phyloP scores from a whole-genome alignment of 2,888 invertebrate genomes.

The Choristoneura rosaceana region DNA sequence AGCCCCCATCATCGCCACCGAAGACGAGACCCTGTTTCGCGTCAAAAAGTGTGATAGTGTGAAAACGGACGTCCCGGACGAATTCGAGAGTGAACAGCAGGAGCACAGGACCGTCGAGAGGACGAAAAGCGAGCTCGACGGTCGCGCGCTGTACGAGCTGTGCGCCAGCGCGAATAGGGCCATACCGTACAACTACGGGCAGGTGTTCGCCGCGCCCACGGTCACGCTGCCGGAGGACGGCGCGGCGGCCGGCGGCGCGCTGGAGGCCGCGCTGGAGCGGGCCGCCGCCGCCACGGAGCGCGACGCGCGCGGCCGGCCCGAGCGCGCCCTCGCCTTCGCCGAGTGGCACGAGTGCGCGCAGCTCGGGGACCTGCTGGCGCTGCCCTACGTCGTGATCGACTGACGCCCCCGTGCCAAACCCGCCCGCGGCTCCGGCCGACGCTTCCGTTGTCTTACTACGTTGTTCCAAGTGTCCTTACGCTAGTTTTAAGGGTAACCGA shows the following conservation, averaged over 20 bases:
- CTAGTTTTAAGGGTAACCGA: slow-evolving; percentile 66
- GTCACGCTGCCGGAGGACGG: slow-evolving; percentile 51
- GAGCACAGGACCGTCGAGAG: slow-evolving; percentile 76
- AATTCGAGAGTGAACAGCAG: slow-evolving; percentile 56
- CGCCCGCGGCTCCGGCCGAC: slow-evolving; percentile 50
- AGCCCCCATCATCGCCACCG: slow-evolving; percentile 62
- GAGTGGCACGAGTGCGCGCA: slow-evolving; percentile 96
- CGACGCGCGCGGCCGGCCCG: slow-evolving; percentile 65
- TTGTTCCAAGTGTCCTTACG: slow-evolving; percentile 80
- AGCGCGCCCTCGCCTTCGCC: slow-evolving; percentile 86
- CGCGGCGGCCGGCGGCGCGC: slow-evolving; percentile 38
- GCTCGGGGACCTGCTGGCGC: slow-evolving; percentile 94
- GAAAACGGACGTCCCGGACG: slow-evolving; percentile 41
- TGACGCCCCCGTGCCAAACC: slow-evolving; percentile 74
- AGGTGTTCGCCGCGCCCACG: slow-evolving; percentile 62
- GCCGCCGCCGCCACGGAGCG: slow-evolving; percentile 44
- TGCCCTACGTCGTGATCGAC: slow-evolving; percentile 99
- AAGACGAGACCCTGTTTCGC: slow-evolving; percentile 59
- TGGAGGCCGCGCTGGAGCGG: slow-evolving; percentile 48
- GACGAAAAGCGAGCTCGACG: slow-evolving; percentile 69
- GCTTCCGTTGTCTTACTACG: slow-evolving; percentile 55
- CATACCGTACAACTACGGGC: slow-evolving; percentile 62
- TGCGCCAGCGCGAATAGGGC: slow-evolving; percentile 52
- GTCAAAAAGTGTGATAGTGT: slow-evolving; percentile 43
- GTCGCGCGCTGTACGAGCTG: slow-evolving; percentile 60